Conservation (phyloP, 2,888 invertebrate species). For the Lasioglossum morio region DNA sequence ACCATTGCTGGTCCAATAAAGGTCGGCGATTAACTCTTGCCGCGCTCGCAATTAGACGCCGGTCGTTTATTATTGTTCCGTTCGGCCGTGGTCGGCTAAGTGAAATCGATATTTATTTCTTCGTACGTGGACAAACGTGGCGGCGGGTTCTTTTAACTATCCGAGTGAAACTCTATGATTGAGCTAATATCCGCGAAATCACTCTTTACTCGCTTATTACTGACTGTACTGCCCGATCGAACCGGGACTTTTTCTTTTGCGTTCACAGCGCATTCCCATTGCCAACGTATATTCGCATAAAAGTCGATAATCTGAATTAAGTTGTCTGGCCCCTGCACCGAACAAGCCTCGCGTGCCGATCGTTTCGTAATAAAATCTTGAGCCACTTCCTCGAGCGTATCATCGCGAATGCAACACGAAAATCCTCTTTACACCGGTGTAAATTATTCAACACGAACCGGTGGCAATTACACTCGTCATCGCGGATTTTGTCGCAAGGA, state of each 20-base stretch:
- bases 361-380: background rate
- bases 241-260: background rate
- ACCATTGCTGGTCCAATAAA: background rate
- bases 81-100: background rate
- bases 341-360: constrained; percentile 6
- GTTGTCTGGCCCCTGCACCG: background rate
- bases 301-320: constrained; percentile 20
- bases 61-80: constrained; percentile 34
- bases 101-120: constrained; percentile 60
- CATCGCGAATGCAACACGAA: background rate
- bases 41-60: constrained; percentile 13
- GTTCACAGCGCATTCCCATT: background rate
- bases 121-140: background rate
- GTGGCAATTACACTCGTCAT: background rate
- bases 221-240: background rate
- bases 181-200: constrained; percentile 44
- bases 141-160: constrained; percentile 4
- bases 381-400: background rate
- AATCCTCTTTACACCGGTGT: background rate
- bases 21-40: constrained; percentile 9
- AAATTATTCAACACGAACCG: background rate
- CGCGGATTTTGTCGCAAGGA: background rate
- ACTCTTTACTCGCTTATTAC: constrained; percentile 29
- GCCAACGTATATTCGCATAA: background rate
- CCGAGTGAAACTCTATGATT: constrained; percentile 57